These are phyloP conservation scores for Azorinus chamasolen DNA, from an alignment of 2,888 invertebrate species.

Conservation along the genomic window DNA sequence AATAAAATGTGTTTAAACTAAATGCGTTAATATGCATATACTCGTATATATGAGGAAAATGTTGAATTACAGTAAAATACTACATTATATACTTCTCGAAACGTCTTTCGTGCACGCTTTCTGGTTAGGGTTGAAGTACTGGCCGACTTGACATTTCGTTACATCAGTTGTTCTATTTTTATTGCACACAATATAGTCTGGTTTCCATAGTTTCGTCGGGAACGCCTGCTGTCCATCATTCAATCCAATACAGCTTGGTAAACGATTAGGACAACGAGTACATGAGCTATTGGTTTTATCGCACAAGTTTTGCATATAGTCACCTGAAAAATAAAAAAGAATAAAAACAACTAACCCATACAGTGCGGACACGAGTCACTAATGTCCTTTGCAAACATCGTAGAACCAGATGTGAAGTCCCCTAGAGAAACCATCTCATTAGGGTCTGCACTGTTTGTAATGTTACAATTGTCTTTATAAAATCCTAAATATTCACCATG, in stretches of 20 bases:
- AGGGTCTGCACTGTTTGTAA: no score
- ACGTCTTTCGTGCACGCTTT: slow-evolving; percentile 43
- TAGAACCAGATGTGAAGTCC: no score
- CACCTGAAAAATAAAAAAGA: slow-evolving; percentile 46
- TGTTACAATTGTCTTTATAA: no score
- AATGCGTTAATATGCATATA: no score
- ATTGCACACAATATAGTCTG: slow-evolving; percentile 60
- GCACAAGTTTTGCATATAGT: slow-evolving; percentile 66
- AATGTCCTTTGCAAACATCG: no score
- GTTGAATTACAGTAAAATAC: no score
- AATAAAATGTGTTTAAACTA: no score
- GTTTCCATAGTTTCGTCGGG: slow-evolving; percentile 59
- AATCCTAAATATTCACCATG: no score
- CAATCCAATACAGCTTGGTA: slow-evolving; percentile 63
- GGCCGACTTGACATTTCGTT: slow-evolving; percentile 38
- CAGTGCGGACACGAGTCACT: no score
- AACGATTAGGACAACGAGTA: slow-evolving; percentile 55
- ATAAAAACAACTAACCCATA: slow-evolving; percentile 5
- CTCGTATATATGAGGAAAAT: no score
- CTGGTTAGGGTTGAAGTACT: slow-evolving; percentile 51
- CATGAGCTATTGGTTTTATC: slow-evolving; percentile 41
- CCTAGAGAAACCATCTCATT: no score
- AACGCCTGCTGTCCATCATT: slow-evolving; percentile 59
- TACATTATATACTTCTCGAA: slow-evolving; percentile 33
- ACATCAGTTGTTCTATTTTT: slow-evolving; percentile 58